phyloP scores from a whole-genome alignment of 2,888 invertebrate species.

The Rhagium mordax region DNA sequence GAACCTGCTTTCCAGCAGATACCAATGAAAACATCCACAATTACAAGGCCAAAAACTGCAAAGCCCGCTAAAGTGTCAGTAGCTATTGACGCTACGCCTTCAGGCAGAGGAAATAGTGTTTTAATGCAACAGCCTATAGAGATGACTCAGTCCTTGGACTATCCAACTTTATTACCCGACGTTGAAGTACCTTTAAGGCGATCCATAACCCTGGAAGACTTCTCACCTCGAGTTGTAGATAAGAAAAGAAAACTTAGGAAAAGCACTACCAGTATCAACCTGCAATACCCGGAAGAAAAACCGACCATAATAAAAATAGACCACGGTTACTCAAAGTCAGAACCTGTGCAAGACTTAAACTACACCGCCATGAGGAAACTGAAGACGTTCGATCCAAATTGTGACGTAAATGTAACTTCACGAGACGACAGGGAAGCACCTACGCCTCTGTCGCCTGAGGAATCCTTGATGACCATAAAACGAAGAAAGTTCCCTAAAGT shows the following conservation, averaged over 20 bases:
- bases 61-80: constrained; percentile 82
- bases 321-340: constrained; percentile 79
- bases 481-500: constrained; percentile 89
- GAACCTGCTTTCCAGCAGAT: constrained; percentile 46
- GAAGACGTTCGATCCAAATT: constrained; percentile 69
- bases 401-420: constrained; percentile 84
- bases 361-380: constrained; percentile 56
- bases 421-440: constrained; percentile 73
- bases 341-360: constrained; percentile 76
- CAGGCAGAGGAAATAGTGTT: constrained; percentile 81
- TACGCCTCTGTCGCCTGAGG: constrained; percentile 76
- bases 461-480: constrained; percentile 82
- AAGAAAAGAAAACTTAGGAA: constrained; percentile 57
- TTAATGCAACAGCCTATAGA: constrained; percentile 85
- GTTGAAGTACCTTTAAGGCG: constrained; percentile 65
- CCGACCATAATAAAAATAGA: constrained; percentile 72
- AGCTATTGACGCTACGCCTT: constrained; percentile 85
- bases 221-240: constrained; percentile 55
- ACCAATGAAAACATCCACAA: constrained; percentile 59
- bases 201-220: constrained; percentile 71
- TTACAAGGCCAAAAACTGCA: constrained; percentile 56
- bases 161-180: constrained; percentile 54
- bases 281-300: constrained; percentile 55
- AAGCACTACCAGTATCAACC: constrained; percentile 65
- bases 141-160: constrained; percentile 77